These are phyloP conservation scores for Ectobius pallidus DNA, from an alignment of 2,888 invertebrate genomes.

Conservation along the genomic window DNA sequence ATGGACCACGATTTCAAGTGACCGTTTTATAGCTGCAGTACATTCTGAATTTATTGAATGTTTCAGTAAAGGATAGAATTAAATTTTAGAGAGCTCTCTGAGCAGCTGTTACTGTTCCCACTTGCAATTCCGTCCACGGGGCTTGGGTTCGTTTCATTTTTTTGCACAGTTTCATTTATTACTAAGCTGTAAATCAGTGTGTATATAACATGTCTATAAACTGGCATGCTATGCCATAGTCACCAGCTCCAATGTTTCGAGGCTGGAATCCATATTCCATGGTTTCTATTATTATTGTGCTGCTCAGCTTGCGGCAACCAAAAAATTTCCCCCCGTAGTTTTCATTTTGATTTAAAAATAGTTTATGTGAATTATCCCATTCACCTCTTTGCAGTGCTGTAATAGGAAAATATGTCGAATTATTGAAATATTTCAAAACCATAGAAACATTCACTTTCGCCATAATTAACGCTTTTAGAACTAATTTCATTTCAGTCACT, in stretches of 20 bases:
- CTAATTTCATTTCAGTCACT: too few relatives aligned
- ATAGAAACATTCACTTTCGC: too few relatives aligned
- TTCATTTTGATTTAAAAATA: too few relatives aligned
- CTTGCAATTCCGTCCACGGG: not conserved
- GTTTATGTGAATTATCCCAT: too few relatives aligned
- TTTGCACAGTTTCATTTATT: not conserved
- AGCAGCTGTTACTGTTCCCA: not conserved
- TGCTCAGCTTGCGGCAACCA: too few relatives aligned
- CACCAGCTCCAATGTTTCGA: not conserved
- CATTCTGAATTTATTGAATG: not conserved
- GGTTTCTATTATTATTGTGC: too few relatives aligned
- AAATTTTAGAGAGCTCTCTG: not conserved
- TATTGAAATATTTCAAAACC: too few relatives aligned
- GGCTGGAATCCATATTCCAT: too few relatives aligned
- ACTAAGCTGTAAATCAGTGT: not conserved
- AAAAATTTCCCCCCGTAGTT: too few relatives aligned
- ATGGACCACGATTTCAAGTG: not conserved
- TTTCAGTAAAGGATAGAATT: not conserved
- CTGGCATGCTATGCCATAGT: not conserved
- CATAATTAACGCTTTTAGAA: too few relatives aligned
- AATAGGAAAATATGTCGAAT: too few relatives aligned
- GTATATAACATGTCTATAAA: not conserved
- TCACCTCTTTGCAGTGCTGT: too few relatives aligned
- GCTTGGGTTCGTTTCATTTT: not conserved
- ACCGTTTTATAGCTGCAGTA: not conserved